Evolutionary conservation across 2,113 vertebrate genomes (phyloP), one percentile per base, ranked within the genome.

Genomic region (Oenanthe oenanthe): DNA sequence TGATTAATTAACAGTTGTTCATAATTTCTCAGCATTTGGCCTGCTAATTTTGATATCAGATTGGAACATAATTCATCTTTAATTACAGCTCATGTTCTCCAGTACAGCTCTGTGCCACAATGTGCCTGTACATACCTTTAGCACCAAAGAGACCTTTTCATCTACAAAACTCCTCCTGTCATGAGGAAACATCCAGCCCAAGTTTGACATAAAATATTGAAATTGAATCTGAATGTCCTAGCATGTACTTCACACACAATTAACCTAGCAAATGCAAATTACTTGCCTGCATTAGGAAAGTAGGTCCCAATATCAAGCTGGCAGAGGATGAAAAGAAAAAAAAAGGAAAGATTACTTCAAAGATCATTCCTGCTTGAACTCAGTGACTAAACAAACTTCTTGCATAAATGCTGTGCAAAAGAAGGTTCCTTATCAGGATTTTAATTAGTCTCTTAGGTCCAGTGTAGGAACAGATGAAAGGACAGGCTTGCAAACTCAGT

Each of bases 381-480:
- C 65, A 17, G 77, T 54, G 48, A 78, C 93, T 95, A 68, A 86
- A 92, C 65, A 97, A 92, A 92, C 68, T 75, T 87, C 70, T 75
- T 78, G 76, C 43, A 43, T 95, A 20, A 75, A 54, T 71, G 36
- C 66, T 78, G 15, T 4, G 32, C 66, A 61, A 50, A 78, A 89
- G 45, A 18, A 91, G 74, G 62, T 73, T 92, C 60, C 53, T 80
- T 74, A 67, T 77, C 60, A 28, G 65, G 56, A 42, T 84, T 85
- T 93, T 91, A 89, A 97, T 97, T 96, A 88, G 93, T 91, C 93
- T 95, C 89, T 51, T 76, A 76, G 71, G 87, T 54, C 62, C 32
- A 12, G 42, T 34, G 43, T 77, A 58, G 74, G 85, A 79, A 22
- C 20, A 91, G 89, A 95, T 94, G 77, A 93, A 95, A 96, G 91